Conservation (phyloP, 2,888 invertebrate genomes). For the Hydriomena furcata region DNA sequence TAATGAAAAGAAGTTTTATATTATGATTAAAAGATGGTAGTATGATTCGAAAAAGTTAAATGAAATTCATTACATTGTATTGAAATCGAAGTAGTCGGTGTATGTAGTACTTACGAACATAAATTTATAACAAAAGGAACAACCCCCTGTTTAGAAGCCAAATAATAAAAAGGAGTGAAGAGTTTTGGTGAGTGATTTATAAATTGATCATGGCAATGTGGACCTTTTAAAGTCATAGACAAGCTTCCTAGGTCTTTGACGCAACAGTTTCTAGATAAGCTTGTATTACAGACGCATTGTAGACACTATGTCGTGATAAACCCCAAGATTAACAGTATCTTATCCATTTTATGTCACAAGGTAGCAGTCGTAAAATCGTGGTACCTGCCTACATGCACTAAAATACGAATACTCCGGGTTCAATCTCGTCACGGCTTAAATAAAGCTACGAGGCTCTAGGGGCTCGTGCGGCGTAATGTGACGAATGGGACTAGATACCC, state of each 20-base stretch:
- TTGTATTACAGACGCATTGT: not conserved
- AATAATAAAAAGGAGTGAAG: too few species aligned
- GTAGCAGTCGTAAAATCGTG: conserved; percentile 21
- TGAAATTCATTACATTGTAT: too few species aligned
- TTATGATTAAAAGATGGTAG: too few species aligned
- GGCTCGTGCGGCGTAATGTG: conserved; percentile 50
- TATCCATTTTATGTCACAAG: conserved; percentile 20
- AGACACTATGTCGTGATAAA: conserved; percentile 1
- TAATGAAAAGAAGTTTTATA: conserved; percentile 6
- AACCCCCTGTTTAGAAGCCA: too few species aligned
- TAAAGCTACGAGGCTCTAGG: conserved; percentile 52
- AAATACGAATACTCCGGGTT: conserved; percentile 30
- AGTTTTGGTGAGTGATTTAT: too few species aligned
- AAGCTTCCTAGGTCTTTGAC: too few species aligned
- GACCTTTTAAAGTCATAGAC: too few species aligned
- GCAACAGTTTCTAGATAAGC: conserved; percentile 1
- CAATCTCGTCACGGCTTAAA: conserved; percentile 48
- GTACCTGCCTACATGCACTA: conserved; percentile 12
- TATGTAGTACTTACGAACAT: too few species aligned
- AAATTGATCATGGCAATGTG: too few species aligned
- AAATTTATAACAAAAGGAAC: too few species aligned
- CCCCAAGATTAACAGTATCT: conserved; percentile 22
- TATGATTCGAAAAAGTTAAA: too few species aligned
- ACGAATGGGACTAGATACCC: conserved; percentile 20
- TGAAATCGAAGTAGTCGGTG: too few species aligned